Base-by-base conservation (phyloP, 2,797 vertebrate genomes). In the Pseudochaenichthys georgianus region DNA sequence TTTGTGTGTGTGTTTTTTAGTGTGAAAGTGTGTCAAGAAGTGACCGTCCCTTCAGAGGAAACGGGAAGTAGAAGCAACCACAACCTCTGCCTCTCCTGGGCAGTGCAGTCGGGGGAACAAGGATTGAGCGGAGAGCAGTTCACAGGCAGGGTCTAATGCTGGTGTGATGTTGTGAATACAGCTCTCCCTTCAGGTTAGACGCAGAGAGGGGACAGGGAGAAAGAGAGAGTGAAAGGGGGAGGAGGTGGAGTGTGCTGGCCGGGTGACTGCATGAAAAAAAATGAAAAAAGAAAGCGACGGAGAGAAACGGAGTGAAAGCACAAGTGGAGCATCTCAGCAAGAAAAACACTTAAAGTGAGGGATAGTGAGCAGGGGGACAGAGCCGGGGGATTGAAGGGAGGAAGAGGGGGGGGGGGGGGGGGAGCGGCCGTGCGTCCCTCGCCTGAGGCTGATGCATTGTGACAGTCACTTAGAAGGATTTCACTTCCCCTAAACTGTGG, bases 381-480 rank as follows among this genome's bases (percentile, higher is more conserved):
- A 84, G 84, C 64, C 34, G 3, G 89, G 87, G 91, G 88, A 90
- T 63, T 50, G 88, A 81, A 73, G 69, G 62, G 78, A 80, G 84
- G 88, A 73, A n/a, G n/a, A 74, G 66, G 75, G 83, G 28, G n/a
- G 59, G 83, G 3, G 66, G 59, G 83, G 3, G 67, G 76, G 83
- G 82, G 90, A 86, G 93, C 86, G 92, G 90, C 94, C 84, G 94
- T 93, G 95, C 94, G 95, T 95, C 95, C 95, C 90, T 83, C 77
- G 93, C 74, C 17, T 73, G 91, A 96, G 94, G 94, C 95, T 97
- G 96, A 97, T 90, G 81, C 91, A 91, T 94, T 95, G 94, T 90
- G 95, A 97, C 96, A 97, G 96, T 96, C 96, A 96, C 96, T 98
- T 96, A 96, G 95, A 93, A 92, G 92, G 94, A 96, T 96, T 97